phyloP scores from a whole-genome alignment of 1,140 invertebrate species.

The Cydia fagiglandana region DNA sequence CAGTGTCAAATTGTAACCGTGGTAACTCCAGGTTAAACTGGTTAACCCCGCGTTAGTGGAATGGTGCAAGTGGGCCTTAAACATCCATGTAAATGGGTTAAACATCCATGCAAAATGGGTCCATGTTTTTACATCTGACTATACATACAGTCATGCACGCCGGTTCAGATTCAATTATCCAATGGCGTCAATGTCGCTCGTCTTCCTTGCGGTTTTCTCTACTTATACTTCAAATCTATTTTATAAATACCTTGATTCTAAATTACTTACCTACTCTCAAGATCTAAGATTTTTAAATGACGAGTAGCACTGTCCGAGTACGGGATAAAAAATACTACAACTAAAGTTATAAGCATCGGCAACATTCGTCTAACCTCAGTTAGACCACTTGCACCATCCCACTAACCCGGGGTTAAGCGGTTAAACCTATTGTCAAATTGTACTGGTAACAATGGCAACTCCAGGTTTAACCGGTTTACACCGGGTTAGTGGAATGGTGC shows the following conservation, averaged over 20 bases:
- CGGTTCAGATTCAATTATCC: slow-evolving; percentile 2
- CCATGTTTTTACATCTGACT: not conserved
- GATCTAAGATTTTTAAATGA: not conserved
- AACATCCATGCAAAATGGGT: not conserved
- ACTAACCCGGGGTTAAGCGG: no score
- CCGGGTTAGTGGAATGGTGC: no score
- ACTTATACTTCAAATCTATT: slow-evolving; percentile 1
- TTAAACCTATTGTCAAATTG: no score
- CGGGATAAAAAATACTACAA: not conserved
- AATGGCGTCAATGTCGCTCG: not conserved
- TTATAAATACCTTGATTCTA: not conserved
- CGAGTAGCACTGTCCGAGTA: not conserved
- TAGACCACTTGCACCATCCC: no score
- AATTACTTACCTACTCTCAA: not conserved
- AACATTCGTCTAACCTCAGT: not conserved
- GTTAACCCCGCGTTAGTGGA: no score
- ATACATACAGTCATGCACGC: not conserved
- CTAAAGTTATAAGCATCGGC: not conserved
- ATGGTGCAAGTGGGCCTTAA: no score
- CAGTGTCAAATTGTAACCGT: no score
- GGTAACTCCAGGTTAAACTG: no score
- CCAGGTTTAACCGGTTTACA: no score
- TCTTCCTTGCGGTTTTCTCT: slow-evolving; percentile 9
- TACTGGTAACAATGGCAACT: no score
- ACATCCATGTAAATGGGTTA: not conserved